These are phyloP conservation scores for Styela clava DNA, from an alignment of 23 tunicate genomes.

Conservation along the genomic window DNA sequence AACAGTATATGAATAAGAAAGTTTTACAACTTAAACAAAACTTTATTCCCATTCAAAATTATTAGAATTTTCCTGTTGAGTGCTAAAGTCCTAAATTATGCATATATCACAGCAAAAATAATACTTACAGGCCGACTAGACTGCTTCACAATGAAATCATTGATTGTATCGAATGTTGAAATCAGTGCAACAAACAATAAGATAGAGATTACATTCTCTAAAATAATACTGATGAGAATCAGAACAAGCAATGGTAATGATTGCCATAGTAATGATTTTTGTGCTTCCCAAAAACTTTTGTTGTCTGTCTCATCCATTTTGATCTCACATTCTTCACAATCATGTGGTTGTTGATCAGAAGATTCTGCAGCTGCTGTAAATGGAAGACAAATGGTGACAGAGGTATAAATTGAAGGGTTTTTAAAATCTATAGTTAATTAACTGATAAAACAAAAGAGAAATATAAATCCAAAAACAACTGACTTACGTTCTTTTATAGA, in stretches of 20 bases:
- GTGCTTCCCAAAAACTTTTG: constrained; percentile 12
- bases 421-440: too few species aligned
- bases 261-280: constrained; percentile 1
- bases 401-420: too few species aligned
- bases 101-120: too few species aligned
- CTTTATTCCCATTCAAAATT: too few species aligned
- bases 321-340: neutral
- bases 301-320: neutral
- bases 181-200: neutral
- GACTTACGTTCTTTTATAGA: neutral
- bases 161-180: constrained; percentile 12
- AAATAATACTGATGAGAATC: neutral
- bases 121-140: neutral
- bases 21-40: too few species aligned
- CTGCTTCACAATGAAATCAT: constrained; percentile 24
- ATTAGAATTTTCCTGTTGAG: too few species aligned
- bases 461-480: too few species aligned
- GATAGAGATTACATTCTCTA: neutral
- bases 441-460: too few species aligned
- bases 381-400: too few species aligned
- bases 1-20: too few species aligned
- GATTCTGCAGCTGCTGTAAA: neutral
- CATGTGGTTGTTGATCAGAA: neutral
- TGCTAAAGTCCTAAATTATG: too few species aligned
- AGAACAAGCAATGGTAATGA: constrained; percentile 3